Percentiles rank a stretch among this genome's conserved stretches.
These are phyloP conservation scores for Sturmia bella DNA, from an alignment of 2,888 invertebrate species.

Conservation along the genomic window DNA sequence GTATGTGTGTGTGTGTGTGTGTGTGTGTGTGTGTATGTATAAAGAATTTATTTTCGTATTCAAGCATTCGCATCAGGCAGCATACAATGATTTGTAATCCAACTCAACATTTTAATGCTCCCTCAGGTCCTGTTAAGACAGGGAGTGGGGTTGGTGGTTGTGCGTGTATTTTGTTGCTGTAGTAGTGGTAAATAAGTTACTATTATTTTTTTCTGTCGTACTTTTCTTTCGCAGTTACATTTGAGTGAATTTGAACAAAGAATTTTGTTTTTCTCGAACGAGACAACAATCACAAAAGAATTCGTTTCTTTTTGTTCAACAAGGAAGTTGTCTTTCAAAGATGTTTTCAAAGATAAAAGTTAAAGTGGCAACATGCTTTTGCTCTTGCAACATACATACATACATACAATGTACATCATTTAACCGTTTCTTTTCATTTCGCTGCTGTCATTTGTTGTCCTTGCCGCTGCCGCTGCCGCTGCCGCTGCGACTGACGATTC, in stretches of 20 bases:
- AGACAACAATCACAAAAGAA: slow-evolving; percentile 50
- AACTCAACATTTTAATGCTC: slow-evolving; percentile 34
- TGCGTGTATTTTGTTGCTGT: slow-evolving; percentile 1
- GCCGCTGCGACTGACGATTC: not conserved
- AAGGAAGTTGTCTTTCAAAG: slow-evolving; percentile 64
- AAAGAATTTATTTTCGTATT: no score
- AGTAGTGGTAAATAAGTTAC: slow-evolving; percentile 26
- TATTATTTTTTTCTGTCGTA: slow-evolving; percentile 1
- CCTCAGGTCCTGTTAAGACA: slow-evolving; percentile 23
- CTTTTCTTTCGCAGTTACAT: slow-evolving; percentile 43
- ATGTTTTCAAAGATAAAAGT: slow-evolving; percentile 43
- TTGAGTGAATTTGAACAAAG: slow-evolving; percentile 67
- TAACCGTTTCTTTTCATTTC: not conserved
- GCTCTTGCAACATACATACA: slow-evolving; percentile 31
- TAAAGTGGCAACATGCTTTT: slow-evolving; percentile 37
- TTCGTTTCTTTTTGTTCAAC: slow-evolving; percentile 40
- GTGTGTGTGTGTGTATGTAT: no score
- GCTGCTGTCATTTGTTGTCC: not conserved
- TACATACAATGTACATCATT: no score
- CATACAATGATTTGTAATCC: slow-evolving; percentile 2
- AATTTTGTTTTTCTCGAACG: slow-evolving; percentile 50
- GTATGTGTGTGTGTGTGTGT: no score
- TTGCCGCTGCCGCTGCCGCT: no score
- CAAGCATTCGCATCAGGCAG: no score
- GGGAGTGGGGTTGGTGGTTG: not conserved